Conservation (phyloP, 1,140 invertebrate species). For the Schlechtendalia chinensis region DNA sequence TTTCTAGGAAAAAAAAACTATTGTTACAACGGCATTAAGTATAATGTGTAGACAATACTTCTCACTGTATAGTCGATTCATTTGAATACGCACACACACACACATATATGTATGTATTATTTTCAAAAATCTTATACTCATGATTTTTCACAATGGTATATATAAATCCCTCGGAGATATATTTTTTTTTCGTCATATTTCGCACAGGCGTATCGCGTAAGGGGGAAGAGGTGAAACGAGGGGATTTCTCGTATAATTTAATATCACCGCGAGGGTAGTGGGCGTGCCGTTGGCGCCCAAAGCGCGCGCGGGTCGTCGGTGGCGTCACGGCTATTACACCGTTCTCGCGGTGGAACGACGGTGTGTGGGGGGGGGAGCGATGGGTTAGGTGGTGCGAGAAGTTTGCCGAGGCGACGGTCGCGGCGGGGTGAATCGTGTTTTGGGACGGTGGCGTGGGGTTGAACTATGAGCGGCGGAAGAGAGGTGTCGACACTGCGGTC, state of each 20-base stretch:
- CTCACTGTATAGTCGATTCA: too few relatives aligned
- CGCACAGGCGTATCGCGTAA: constrained; percentile 6
- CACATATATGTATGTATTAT: background rate
- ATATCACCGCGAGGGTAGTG: constrained; percentile 44
- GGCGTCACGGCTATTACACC: constrained; percentile 50
- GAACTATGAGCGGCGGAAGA: constrained; percentile 21
- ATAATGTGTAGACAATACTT: too few relatives aligned
- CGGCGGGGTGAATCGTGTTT: background rate
- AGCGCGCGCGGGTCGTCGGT: constrained; percentile 49
- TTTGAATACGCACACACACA: too few relatives aligned
- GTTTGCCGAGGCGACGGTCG: background rate
- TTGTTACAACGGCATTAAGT: too few relatives aligned
- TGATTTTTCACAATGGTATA: constrained; percentile 26
- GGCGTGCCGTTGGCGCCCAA: constrained; percentile 49
- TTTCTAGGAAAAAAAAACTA: too few relatives aligned
- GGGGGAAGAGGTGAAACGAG: constrained; percentile 10
- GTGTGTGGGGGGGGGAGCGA: background rate
- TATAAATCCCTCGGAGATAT: constrained; percentile 25
- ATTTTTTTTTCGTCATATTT: constrained; percentile 38
- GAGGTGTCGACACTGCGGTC: constrained; percentile 49
- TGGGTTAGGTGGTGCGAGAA: background rate
- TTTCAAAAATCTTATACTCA: constrained; percentile 28
- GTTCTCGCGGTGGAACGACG: background rate
- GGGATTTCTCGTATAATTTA: constrained; percentile 49
- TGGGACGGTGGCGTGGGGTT: constrained; percentile 30